Conservation (phyloP, 2,113 vertebrate species). For the Misgurnus mizolepis region DNA sequence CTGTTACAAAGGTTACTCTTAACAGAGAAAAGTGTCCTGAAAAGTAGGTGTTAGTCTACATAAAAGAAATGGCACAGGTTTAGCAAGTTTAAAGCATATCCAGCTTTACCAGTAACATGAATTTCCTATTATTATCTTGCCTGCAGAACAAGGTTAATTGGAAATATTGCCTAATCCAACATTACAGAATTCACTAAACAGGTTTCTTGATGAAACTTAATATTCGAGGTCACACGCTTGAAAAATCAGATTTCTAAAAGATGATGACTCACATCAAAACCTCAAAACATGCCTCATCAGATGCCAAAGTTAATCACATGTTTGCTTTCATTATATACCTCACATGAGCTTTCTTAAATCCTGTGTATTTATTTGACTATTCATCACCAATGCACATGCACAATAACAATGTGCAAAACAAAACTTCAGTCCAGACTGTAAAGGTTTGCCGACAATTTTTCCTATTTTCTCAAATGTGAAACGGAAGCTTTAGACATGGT, state of each 20-base stretch:
- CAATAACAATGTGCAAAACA: background rate
- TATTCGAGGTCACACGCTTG: background rate
- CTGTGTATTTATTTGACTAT: too few species aligned
- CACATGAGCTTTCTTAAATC: background rate
- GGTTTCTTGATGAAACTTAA: background rate
- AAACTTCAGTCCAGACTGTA: background rate
- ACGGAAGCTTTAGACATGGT: slow-evolving; percentile 13
- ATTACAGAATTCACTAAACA: background rate
- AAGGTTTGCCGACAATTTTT: background rate
- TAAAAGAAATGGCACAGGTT: background rate
- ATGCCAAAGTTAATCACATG: background rate
- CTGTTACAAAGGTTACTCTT: background rate
- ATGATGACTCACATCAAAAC: background rate
- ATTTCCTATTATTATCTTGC: background rate
- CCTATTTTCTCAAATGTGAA: slow-evolving; percentile 9
- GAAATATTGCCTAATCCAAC: background rate
- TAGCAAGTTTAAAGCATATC: background rate
- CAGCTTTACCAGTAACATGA: background rate
- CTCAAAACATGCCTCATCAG: background rate
- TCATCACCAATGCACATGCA: background rate
- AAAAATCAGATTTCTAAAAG: background rate
- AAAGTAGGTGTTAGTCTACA: background rate
- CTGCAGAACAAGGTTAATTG: background rate
- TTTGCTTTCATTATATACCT: background rate
- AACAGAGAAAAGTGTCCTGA: background rate